Conservation (phyloP, 2,888 invertebrate species). For the Apodemia mormo region DNA sequence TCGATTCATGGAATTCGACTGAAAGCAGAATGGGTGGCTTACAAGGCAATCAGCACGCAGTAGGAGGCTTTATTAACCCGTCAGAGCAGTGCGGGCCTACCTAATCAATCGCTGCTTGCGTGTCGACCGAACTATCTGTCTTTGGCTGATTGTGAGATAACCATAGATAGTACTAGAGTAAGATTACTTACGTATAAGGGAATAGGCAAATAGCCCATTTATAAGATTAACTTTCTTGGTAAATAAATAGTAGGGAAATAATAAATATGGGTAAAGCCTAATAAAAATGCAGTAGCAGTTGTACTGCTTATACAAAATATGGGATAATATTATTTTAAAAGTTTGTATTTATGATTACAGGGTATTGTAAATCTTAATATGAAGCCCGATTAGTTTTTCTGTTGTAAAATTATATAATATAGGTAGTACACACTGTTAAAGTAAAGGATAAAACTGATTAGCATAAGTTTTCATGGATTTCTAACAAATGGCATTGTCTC, state of each 20-base stretch:
- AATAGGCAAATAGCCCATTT: constrained; percentile 63
- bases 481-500: no score
- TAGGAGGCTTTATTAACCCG: constrained; percentile 77
- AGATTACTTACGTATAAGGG: constrained; percentile 70
- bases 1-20: constrained; percentile 47
- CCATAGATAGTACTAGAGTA: constrained; percentile 55
- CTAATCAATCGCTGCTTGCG: constrained; percentile 80
- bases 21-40: constrained; percentile 67
- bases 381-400: no score
- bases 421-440: no score
- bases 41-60: constrained; percentile 72
- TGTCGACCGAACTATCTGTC: constrained; percentile 79
- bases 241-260: constrained; percentile 16
- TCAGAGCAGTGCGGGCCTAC: constrained; percentile 70
- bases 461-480: no score
- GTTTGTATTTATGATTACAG: no score
- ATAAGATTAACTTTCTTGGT: constrained; percentile 77
- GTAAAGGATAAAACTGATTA: no score
- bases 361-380: no score
- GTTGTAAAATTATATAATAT: no score
- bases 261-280: constrained; percentile 15
- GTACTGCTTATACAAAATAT: no score
- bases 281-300: neutral
- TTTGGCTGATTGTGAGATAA: constrained; percentile 76
- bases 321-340: no score